Evolutionary conservation across 2,797 vertebrate species (phyloP).

Genomic region (Psittacula derbiana): DNA sequence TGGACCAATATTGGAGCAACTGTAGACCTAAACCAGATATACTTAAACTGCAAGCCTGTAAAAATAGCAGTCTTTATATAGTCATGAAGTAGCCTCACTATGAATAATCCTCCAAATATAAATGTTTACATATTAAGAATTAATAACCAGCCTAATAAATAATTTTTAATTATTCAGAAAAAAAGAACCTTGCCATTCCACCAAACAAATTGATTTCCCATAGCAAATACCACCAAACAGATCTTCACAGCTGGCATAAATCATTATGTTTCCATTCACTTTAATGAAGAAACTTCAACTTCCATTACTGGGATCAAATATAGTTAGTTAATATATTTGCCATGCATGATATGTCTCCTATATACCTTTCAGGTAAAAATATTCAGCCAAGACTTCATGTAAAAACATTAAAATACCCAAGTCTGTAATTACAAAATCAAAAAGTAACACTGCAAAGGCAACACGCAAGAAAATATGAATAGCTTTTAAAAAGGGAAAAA

Average conservation of each 20-base stretch:
- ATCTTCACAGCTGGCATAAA: slow-evolving; percentile 3
- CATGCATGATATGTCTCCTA: neutral
- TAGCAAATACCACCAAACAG: neutral
- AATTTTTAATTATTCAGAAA: neutral
- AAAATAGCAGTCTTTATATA: neutral
- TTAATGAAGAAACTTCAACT: neutral
- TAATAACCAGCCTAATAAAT: neutral
- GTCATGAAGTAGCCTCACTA: neutral
- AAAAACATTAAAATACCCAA: neutral
- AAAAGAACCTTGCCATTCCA: neutral
- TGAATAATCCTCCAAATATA: neutral
- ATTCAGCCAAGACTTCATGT: neutral
- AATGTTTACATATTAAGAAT: neutral
- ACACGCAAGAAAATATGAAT: neutral
- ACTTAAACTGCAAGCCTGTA: neutral
- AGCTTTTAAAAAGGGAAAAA: neutral
- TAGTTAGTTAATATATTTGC: neutral
- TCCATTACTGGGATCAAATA: slow-evolving; percentile 10
- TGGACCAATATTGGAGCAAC: accelerated
- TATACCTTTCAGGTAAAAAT: neutral
- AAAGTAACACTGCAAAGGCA: neutral
- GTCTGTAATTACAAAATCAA: neutral
- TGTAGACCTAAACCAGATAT: neutral
- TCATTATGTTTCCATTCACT: neutral
- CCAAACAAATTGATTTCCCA: slow-evolving; percentile 21